Conservation (phyloP, 2,797 vertebrate species). For the Takifugu rubripes region DNA sequence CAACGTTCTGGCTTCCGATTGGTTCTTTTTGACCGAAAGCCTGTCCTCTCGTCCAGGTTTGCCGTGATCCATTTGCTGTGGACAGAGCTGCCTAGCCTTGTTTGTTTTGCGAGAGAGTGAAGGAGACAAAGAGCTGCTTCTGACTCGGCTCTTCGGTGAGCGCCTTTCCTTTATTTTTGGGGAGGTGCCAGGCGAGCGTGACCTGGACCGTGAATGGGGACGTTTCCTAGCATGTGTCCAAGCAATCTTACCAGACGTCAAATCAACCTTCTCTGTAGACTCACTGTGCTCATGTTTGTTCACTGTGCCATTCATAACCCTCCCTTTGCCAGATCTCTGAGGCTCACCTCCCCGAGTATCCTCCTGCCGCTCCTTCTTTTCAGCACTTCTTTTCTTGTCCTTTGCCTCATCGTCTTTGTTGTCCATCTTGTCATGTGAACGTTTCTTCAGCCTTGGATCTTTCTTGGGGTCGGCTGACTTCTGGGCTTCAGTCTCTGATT, state of each 20-base stretch:
- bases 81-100: slow-evolving; percentile 79
- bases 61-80: slow-evolving; percentile 69
- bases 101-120: slow-evolving; percentile 76
- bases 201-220: slow-evolving; percentile 87
- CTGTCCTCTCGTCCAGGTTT: slow-evolving; percentile 81
- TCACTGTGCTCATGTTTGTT: slow-evolving; percentile 80
- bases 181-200: slow-evolving; percentile 82
- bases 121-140: slow-evolving; percentile 81
- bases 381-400: slow-evolving; percentile 83
- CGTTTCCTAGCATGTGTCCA: slow-evolving; percentile 85
- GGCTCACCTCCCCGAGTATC: slow-evolving; percentile 70
- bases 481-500: slow-evolving; percentile 70
- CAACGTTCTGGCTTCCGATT: slow-evolving; percentile 80
- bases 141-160: slow-evolving; percentile 85
- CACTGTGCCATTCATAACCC: slow-evolving; percentile 83
- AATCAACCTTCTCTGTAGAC: slow-evolving; percentile 76
- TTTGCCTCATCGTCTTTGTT: slow-evolving; percentile 84
- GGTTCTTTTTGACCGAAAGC: slow-evolving; percentile 77
- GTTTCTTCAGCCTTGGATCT: slow-evolving; percentile 89
- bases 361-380: slow-evolving; percentile 90
- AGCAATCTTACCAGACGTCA: slow-evolving; percentile 71
- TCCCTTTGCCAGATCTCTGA: slow-evolving; percentile 79
- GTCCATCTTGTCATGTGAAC: slow-evolving; percentile 80
- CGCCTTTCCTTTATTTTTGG: slow-evolving; percentile 90
- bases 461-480: slow-evolving; percentile 82